A percentile compares a stretch with the other conserved stretches of the same genome.
Evolutionary conservation across 2,113 vertebrate genomes (phyloP).

Genomic region (Cheirogaleus medius): DNA sequence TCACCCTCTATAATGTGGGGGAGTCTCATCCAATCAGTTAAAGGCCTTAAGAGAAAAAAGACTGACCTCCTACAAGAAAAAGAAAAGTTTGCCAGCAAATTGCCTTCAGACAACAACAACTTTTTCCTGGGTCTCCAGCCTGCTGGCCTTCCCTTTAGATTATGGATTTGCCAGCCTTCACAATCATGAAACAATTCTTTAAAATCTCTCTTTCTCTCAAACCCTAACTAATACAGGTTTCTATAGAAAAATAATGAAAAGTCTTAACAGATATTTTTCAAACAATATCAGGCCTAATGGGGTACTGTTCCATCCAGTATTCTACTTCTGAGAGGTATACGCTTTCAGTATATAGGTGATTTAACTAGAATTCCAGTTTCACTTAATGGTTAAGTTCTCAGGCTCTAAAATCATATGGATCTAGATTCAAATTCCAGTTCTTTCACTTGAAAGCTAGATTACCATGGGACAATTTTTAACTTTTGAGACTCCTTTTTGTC

Average conservation of each 20-base stretch:
- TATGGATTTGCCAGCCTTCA: not conserved
- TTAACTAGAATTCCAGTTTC: not conserved
- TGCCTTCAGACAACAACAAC: not conserved
- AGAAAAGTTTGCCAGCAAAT: not conserved
- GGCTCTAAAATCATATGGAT: not conserved
- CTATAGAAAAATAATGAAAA: not conserved
- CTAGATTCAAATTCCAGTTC: not conserved
- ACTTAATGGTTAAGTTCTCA: not conserved
- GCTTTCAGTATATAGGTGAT: not conserved
- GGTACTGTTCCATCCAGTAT: not conserved
- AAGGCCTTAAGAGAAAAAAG: not conserved
- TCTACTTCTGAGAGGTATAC: not conserved
- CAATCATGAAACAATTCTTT: not conserved
- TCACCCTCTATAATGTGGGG: not conserved
- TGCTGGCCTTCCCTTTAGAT: not conserved
- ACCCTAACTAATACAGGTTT: not conserved
- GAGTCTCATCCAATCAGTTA: not conserved
- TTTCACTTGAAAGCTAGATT: not conserved
- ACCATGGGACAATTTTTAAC: not conserved
- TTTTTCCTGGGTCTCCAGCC: not conserved
- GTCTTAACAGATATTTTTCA: not conserved
- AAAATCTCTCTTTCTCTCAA: not conserved
- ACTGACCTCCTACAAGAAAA: not conserved
- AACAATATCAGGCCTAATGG: not conserved
- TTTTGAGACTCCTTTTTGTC: not conserved